Evolutionary conservation across 2,888 invertebrate genomes (phyloP).

Genomic region (Sipha maydis): DNA sequence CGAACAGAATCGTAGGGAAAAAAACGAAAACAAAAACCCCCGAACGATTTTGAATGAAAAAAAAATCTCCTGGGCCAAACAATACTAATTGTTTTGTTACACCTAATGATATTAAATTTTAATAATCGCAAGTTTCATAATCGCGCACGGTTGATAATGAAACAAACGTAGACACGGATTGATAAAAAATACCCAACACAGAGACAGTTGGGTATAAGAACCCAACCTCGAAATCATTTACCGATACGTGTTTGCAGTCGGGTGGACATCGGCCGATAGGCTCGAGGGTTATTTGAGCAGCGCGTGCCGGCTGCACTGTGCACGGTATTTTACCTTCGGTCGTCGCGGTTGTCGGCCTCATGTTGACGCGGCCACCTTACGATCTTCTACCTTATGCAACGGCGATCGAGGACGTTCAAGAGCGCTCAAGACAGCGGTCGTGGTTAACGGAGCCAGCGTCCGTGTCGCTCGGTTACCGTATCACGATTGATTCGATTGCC

Average conservation of each 20-base stretch:
- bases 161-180: background rate
- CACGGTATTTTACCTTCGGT: background rate
- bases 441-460: too few relatives aligned
- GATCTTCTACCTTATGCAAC: too few relatives aligned
- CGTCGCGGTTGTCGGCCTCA: too few relatives aligned
- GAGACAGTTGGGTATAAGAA: background rate
- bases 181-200: background rate
- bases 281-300: background rate
- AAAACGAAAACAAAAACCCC: background rate
- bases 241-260: conserved; percentile 22
- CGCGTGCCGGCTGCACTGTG: background rate
- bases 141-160: background rate
- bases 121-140: background rate
- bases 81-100: background rate
- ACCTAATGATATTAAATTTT: background rate
- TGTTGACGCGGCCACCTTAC: too few relatives aligned
- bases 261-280: background rate
- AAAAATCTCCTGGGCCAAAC: background rate
- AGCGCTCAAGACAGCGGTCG: too few relatives aligned
- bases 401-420: too few relatives aligned
- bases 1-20: too few relatives aligned
- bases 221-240: conserved; percentile 27
- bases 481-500: too few relatives aligned
- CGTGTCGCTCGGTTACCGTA: too few relatives aligned
- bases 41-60: background rate